Evolutionary conservation across 2,797 vertebrate species (phyloP).

Genomic region (Momotus momota): DNA sequence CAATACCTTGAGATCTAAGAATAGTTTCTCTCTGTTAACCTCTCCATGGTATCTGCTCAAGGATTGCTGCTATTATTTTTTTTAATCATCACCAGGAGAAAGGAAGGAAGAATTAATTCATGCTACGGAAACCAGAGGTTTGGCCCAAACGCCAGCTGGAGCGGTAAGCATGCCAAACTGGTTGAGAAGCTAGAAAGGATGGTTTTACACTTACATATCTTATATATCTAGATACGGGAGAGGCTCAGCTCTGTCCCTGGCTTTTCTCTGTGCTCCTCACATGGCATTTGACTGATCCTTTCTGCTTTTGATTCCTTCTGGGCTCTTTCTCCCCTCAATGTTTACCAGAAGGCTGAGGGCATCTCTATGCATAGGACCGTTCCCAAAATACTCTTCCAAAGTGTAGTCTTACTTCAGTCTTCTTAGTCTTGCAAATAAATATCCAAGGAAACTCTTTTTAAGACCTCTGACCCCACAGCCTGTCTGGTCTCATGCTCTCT

Average conservation of each 20-base stretch:
- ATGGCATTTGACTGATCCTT: neutral
- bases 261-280: neutral
- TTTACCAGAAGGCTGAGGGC: neutral
- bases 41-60: neutral
- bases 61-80: neutral
- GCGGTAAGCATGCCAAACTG: neutral
- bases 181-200: neutral
- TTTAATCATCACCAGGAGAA: neutral
- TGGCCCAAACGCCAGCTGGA: neutral
- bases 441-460: neutral
- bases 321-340: neutral
- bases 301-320: neutral
- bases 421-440: neutral
- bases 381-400: neutral
- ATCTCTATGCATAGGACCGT: neutral
- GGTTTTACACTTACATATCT: neutral
- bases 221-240: neutral
- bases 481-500: neutral
- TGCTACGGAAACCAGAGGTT: neutral
- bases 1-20: neutral
- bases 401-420: neutral
- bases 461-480: neutral
- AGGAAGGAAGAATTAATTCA: neutral
- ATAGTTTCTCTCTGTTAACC: slow-evolving; percentile 6
- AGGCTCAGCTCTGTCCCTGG: neutral